Evolutionary conservation across 2,113 vertebrate species (phyloP).

Genomic region (Anser brachyrhynchus): DNA sequence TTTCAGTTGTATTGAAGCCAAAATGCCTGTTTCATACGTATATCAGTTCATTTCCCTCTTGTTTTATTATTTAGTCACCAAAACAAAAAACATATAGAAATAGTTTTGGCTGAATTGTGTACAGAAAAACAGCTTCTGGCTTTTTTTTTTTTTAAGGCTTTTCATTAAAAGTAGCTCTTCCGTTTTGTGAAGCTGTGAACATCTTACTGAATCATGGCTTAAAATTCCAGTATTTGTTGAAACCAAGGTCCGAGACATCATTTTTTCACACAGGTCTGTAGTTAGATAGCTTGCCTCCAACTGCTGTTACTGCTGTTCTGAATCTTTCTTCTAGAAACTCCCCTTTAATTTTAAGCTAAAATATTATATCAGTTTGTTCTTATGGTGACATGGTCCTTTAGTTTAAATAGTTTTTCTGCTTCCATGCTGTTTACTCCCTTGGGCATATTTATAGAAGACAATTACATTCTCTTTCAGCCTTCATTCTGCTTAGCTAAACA

Average conservation of each 20-base stretch:
- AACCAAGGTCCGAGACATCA: neutral
- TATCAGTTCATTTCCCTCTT: neutral
- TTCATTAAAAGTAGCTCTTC: neutral
- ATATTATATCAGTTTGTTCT: neutral
- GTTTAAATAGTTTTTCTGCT: neutral
- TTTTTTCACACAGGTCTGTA: neutral
- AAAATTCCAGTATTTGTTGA: neutral
- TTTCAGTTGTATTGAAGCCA: neutral
- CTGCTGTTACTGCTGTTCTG: neutral
- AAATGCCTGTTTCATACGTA: neutral
- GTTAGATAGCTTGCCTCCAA: neutral
- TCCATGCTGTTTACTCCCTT: neutral
- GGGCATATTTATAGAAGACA: neutral
- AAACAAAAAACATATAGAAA: neutral
- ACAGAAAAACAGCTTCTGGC: neutral
- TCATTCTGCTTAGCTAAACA: neutral
- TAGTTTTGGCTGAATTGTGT: neutral
- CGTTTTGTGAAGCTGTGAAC: neutral
- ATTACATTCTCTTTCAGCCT: neutral
- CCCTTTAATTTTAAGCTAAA: neutral
- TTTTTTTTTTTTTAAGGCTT: neutral
- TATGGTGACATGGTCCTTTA: neutral
- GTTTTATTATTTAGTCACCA: conserved; percentile 39
- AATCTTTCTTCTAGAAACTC: neutral
- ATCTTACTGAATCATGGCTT: neutral